Evolutionary conservation across 1,140 invertebrate species (phyloP).

Genomic region (Trinorchestia longiramus): DNA sequence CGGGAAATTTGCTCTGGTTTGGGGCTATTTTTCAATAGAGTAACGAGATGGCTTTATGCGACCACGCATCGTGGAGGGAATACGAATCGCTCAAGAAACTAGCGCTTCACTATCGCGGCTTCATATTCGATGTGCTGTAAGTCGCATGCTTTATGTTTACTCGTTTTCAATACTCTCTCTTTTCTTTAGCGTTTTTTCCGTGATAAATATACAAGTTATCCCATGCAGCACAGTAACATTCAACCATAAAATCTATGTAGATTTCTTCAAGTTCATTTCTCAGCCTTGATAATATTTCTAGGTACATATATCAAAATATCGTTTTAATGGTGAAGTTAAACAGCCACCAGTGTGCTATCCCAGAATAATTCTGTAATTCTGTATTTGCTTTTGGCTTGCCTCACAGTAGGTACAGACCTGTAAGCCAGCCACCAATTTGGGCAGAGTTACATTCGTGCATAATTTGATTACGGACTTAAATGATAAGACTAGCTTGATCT

Average conservation of each 20-base stretch:
- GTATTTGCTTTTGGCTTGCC: neutral
- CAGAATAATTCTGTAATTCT: neutral
- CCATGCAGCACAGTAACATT: neutral
- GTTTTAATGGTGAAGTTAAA: neutral
- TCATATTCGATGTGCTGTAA: neutral
- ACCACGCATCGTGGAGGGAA: slow-evolving; percentile 23
- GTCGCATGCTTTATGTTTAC: neutral
- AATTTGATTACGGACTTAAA: neutral
- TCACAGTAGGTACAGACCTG: neutral
- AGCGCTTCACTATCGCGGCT: neutral
- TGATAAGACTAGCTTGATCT: neutral
- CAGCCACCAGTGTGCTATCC: neutral
- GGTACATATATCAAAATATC: no score
- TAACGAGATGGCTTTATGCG: slow-evolving; percentile 41
- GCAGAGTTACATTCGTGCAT: neutral
- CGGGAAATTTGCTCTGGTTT: slow-evolving; percentile 31
- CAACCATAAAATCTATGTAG: neutral
- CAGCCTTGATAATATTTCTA: neutral
- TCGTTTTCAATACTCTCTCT: neutral
- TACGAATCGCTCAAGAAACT: slow-evolving; percentile 4
- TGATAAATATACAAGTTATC: neutral
- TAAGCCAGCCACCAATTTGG: neutral
- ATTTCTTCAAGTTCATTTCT: neutral
- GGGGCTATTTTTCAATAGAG: slow-evolving; percentile 38
- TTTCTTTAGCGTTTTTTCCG: neutral